Evolutionary conservation across 1,140 invertebrate genomes (phyloP), one percentile per base, ranked within the genome.

Genomic region (Globodera rostochiensis): DNA sequence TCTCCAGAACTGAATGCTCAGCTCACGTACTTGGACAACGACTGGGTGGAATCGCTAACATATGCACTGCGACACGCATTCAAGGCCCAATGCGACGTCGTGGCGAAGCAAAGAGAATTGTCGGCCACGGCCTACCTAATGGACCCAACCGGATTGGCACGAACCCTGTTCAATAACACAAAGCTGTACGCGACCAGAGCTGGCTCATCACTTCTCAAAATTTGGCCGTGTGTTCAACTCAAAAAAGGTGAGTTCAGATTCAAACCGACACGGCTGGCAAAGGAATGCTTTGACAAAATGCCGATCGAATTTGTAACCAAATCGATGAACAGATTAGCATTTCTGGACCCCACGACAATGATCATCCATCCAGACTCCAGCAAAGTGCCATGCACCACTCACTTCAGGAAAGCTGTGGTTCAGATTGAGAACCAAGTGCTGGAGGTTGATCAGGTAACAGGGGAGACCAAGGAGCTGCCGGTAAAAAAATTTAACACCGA

Each of bases 141-240:
- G 3, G 57, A 74, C 11, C 73, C 73, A 74, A 74, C 73, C 0
- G 9, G 25, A 6, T 36, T 74, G 5, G 73, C 73, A 6, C 49
- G 73, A 11, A 46, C 57, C 8, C n/a, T 74, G 6, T 74, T 74
- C 36, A 46, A 74, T 5, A 74, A 74, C 36, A 57, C 49, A 0
- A 53, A 74, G 21, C 3, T 74, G 0, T 53, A 21, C 7, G 73
- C 73, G 3, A 25, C n/a, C 46, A 73, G 71, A 73, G 71, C 46
- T 13, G 71, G 71, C 0, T 73, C 71, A n/a, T n/a, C 71, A 21
- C 71, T 73, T 3, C 71, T 73, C 15, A 46, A 50, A n/a, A 25
- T 73, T 47, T 73, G 71, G 71, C 71, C 71, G 6, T 73, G 71
- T 21, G 50, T 73, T n/a, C 71, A 46, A 21, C 1, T 73, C 19